These are phyloP conservation scores for Neosalanx taihuensis DNA, from an alignment of 2,797 vertebrate genomes.

Conservation along the genomic window DNA sequence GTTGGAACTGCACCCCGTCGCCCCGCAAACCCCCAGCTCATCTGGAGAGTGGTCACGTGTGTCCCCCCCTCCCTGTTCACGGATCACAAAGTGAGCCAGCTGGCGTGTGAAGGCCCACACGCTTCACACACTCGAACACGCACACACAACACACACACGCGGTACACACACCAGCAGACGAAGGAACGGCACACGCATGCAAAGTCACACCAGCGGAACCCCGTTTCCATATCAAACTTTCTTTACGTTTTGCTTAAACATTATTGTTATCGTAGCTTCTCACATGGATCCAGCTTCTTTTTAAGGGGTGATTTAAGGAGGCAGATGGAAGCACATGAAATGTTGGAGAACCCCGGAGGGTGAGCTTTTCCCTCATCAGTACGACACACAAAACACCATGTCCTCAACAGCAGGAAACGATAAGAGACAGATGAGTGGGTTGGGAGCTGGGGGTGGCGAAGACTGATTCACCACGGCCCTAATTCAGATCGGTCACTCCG, in stretches of 20 bases:
- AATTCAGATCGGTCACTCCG: slow-evolving; percentile 5
- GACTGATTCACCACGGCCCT: slow-evolving; percentile 5
- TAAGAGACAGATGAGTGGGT: slow-evolving; percentile 13
- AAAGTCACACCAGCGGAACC: background rate
- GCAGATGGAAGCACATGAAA: slow-evolving; percentile 10
- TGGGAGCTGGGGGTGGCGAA: background rate
- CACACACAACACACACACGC: background rate
- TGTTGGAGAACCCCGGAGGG: background rate
- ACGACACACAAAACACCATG: background rate
- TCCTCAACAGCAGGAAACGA: background rate
- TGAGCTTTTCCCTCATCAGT: background rate
- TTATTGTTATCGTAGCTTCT: slow-evolving; percentile 4
- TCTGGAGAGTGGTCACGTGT: background rate
- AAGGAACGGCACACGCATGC: too few relatives aligned
- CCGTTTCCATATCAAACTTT: slow-evolving; percentile 1
- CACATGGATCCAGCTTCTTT: background rate
- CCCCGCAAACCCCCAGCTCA: background rate
- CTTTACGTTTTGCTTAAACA: background rate
- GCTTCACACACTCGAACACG: background rate
- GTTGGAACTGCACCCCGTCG: background rate
- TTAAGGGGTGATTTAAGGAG: background rate
- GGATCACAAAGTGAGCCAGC: background rate
- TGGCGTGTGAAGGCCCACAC: background rate
- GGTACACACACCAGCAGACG: background rate
- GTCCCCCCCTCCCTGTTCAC: background rate